Conservation (phyloP, 2,888 invertebrate genomes). For the Halictus ligatus region DNA sequence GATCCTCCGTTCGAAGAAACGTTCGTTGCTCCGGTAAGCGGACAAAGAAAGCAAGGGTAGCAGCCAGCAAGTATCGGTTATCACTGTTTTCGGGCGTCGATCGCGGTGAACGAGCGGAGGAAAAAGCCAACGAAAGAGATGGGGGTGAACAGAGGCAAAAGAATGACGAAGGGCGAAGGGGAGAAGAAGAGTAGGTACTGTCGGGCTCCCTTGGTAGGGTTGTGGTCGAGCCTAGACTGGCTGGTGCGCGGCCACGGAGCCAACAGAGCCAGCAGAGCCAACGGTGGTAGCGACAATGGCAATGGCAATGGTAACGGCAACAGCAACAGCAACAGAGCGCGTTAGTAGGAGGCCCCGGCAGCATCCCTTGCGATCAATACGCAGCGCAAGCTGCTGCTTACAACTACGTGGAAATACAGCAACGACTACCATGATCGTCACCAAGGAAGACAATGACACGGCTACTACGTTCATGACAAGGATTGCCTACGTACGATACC, state of each 20-base stretch:
- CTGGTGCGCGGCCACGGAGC: slow-evolving; percentile 43
- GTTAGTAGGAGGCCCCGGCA: neutral
- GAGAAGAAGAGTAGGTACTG: neutral
- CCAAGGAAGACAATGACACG: slow-evolving; percentile 66
- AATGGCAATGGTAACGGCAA: neutral
- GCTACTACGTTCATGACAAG: slow-evolving; percentile 57
- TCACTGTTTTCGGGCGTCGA: slow-evolving; percentile 23
- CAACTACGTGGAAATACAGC: slow-evolving; percentile 55
- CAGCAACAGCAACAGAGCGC: neutral
- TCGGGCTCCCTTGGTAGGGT: slow-evolving; percentile 41
- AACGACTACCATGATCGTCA: slow-evolving; percentile 68
- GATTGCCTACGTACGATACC: slow-evolving; percentile 60
- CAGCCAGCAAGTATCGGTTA: slow-evolving; percentile 8
- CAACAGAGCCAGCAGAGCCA: neutral
- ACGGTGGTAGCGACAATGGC: neutral
- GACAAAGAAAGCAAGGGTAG: slow-evolving; percentile 2
- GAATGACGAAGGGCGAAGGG: neutral
- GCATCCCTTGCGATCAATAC: slow-evolving; percentile 73
- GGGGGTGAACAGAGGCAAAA: neutral
- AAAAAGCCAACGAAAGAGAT: neutral
- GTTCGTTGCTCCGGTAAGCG: slow-evolving; percentile 7
- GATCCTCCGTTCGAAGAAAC: neutral
- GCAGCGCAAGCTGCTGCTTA: slow-evolving; percentile 53
- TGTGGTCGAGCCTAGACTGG: slow-evolving; percentile 33
- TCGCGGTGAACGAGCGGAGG: neutral